Percentiles rank a stretch among this genome's conserved stretches.
Conservation (phyloP, 2,888 invertebrate species). For the Cremastobaeus sp. region DNA sequence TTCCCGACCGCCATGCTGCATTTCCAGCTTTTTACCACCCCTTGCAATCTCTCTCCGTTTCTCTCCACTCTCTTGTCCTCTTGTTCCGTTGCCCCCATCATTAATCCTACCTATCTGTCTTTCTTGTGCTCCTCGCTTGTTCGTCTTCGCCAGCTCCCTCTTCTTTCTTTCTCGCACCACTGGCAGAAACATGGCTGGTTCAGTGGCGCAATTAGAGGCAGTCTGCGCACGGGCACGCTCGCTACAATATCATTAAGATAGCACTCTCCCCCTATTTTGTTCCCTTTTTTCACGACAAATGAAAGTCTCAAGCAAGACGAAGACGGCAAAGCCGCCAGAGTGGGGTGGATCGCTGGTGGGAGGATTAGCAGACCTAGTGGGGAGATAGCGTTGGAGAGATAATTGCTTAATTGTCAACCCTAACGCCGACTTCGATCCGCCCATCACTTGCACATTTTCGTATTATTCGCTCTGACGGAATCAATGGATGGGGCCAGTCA, state of each 20-base stretch:
- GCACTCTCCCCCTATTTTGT: conserved; percentile 54
- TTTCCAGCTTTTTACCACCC: conserved; percentile 74
- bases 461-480: conserved; percentile 57
- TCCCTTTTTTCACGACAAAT: conserved; percentile 32
- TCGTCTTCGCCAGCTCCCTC: conserved; percentile 59
- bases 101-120: conserved; percentile 46
- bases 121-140: conserved; percentile 16
- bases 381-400: conserved; percentile 62
- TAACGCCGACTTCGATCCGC: conserved; percentile 54
- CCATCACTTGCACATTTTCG: conserved; percentile 52
- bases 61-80: conserved; percentile 30
- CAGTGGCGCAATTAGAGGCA: conserved; percentile 76
- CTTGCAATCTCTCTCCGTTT: conserved; percentile 43
- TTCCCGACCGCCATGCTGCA: conserved; percentile 75
- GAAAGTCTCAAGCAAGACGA: conserved; percentile 27
- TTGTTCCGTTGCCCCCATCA: conserved; percentile 5
- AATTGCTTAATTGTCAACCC: conserved; percentile 66
- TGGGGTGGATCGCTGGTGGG: conserved; percentile 23
- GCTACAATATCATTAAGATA: conserved; percentile 76
- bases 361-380: conserved; percentile 24
- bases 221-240: conserved; percentile 73
- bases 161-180: conserved; percentile 69
- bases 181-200: conserved; percentile 73
- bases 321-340: conserved; percentile 17
- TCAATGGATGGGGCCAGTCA: no score